phyloP scores from a whole-genome alignment of 2,888 invertebrate species.

The Heterodera filipjevi region DNA sequence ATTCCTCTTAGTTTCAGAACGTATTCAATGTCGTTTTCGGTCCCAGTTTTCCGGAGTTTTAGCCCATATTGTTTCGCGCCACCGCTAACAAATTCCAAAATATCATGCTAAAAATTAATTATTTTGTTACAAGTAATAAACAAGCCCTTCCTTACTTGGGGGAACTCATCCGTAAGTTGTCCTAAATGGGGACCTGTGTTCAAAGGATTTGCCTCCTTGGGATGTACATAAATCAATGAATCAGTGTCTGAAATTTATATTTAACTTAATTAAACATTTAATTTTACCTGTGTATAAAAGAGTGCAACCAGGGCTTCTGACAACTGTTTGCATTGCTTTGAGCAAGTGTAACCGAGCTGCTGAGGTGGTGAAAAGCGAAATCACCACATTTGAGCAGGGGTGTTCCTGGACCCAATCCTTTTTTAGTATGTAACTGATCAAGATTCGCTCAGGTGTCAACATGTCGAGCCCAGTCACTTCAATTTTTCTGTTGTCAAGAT shows the following conservation, averaged over 20 bases:
- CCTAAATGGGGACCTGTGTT: background rate
- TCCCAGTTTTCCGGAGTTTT: background rate
- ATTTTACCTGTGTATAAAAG: conserved; percentile 16
- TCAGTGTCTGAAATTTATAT: conserved; percentile 7
- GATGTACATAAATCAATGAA: conserved; percentile 3
- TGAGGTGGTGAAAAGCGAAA: conserved; percentile 23
- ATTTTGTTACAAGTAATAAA: too few species aligned
- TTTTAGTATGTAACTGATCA: conserved; percentile 2
- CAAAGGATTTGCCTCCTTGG: background rate
- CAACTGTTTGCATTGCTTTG: conserved; percentile 15
- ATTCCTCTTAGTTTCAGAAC: background rate
- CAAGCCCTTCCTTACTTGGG: background rate
- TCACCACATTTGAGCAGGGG: background rate
- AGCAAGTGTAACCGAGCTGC: conserved; percentile 21
- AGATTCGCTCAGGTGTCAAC: background rate
- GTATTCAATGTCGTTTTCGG: background rate
- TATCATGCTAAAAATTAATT: conserved; percentile 3
- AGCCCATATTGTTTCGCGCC: background rate
- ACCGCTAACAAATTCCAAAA: conserved; percentile 7
- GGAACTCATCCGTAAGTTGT: conserved; percentile 21
- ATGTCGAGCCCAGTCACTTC: conserved; percentile 18
- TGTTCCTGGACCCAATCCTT: conserved; percentile 22
- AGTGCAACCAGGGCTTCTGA: background rate
- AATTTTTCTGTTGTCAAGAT: background rate
- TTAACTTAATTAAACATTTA: background rate